A percentile compares a stretch with the other conserved stretches of the same genome.
Evolutionary conservation across 2,888 invertebrate species (phyloP).

Genomic region (Noctua fimbriata): DNA sequence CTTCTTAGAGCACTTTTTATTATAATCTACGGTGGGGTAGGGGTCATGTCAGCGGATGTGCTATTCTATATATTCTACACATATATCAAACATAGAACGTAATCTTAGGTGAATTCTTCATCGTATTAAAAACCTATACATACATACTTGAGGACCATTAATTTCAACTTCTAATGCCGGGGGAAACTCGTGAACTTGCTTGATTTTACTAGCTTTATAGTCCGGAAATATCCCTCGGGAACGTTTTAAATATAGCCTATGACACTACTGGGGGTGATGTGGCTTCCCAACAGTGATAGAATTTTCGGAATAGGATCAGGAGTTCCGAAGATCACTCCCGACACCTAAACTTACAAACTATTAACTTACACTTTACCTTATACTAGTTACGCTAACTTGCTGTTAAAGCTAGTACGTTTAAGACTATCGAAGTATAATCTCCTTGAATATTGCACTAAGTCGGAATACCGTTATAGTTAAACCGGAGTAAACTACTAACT

Average conservation of each 20-base stretch:
- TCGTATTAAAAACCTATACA: neutral
- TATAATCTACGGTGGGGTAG: neutral
- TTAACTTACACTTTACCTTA: neutral
- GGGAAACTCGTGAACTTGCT: neutral
- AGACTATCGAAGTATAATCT: conserved; percentile 11
- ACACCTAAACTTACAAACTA: neutral
- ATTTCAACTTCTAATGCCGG: neutral
- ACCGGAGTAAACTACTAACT: conserved; percentile 32
- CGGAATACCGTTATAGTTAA: conserved; percentile 8
- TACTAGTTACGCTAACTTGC: too few species aligned
- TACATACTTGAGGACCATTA: neutral
- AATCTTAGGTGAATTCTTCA: neutral
- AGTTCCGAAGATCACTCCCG: neutral
- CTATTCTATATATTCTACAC: neutral
- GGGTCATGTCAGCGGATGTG: neutral
- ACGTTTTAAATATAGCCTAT: neutral
- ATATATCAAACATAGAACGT: neutral
- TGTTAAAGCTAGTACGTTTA: neutral
- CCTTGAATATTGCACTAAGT: conserved; percentile 3
- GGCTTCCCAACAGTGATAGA: neutral
- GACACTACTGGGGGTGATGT: neutral
- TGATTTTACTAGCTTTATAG: neutral
- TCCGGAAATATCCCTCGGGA: neutral
- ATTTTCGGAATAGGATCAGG: neutral
- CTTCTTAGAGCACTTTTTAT: neutral